Percentiles rank a stretch among this genome's conserved stretches.
Conservation (phyloP, 1,140 invertebrate genomes). For the Drosophila sucinea region DNA sequence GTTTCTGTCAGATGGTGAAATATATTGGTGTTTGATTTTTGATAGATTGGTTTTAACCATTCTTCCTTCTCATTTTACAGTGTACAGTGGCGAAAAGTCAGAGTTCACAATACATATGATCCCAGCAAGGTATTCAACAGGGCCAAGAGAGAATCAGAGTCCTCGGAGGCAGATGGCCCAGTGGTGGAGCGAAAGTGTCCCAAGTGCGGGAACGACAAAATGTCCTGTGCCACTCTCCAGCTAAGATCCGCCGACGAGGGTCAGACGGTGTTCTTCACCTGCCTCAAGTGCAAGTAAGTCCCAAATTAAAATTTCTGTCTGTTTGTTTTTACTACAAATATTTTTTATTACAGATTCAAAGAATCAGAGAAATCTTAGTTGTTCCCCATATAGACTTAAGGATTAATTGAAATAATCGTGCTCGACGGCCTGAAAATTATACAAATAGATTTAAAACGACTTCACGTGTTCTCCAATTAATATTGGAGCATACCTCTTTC, state of each 20-base stretch:
- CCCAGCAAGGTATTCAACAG: too few relatives aligned
- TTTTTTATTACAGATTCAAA: too few relatives aligned
- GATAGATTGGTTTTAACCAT: not conserved
- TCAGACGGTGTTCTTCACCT: slow-evolving; percentile 99
- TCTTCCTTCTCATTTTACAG: slow-evolving; percentile 83
- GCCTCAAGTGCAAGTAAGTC: slow-evolving; percentile 94
- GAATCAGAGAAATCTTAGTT: too few relatives aligned
- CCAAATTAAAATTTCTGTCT: not conserved
- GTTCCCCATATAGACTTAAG: slow-evolving; percentile 40
- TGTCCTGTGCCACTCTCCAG: slow-evolving; percentile 97
- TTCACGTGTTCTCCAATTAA: not conserved
- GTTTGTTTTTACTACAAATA: slow-evolving; percentile 1
- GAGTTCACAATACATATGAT: slow-evolving; percentile 87
- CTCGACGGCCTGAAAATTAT: slow-evolving; percentile 63
- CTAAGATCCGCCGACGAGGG: slow-evolving; percentile 99
- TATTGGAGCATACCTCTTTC: slow-evolving; percentile 86
- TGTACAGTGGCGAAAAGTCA: slow-evolving; percentile 86
- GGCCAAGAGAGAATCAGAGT: slow-evolving; percentile 75
- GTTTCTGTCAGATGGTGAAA: slow-evolving; percentile 86
- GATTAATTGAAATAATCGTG: slow-evolving; percentile 73
- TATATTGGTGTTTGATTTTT: not conserved
- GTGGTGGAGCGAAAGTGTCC: slow-evolving; percentile 93
- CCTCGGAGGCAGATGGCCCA: slow-evolving; percentile 88
- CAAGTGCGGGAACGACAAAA: slow-evolving; percentile 94
- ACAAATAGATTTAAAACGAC: slow-evolving; percentile 19